A percentile compares a stretch with the other conserved stretches of the same genome.
Evolutionary conservation across 2,888 invertebrate species (phyloP).

Genomic region (Agrotis ipsilon): DNA sequence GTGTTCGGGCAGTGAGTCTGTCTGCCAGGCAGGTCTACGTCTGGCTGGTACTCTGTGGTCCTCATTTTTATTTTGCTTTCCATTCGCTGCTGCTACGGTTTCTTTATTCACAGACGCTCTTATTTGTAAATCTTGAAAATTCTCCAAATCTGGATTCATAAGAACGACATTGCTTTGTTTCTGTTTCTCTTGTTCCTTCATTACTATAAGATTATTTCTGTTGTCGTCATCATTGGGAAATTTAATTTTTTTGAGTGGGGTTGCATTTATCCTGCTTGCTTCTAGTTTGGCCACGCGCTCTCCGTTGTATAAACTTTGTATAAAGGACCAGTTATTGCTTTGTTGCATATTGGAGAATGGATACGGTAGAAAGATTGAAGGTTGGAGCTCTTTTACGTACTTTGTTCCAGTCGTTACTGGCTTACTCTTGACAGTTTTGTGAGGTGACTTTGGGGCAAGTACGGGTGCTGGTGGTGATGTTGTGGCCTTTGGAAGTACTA

Average conservation of each 20-base stretch:
- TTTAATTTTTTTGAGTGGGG: conserved; percentile 27
- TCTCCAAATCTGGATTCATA: conserved; percentile 63
- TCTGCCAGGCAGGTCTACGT: conserved; percentile 77
- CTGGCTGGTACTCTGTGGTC: conserved; percentile 9
- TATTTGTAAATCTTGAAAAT: conserved; percentile 56
- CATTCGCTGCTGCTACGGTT: background rate
- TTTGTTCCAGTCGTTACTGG: conserved; percentile 1
- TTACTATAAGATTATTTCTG: conserved; percentile 19
- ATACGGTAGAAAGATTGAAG: conserved; percentile 75
- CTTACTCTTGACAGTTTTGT: conserved; percentile 1
- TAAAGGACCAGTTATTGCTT: conserved; percentile 54
- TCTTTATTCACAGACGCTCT: conserved; percentile 30
- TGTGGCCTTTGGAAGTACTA: background rate
- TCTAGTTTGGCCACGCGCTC: conserved; percentile 64
- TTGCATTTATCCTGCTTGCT: conserved; percentile 61
- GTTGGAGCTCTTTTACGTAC: conserved; percentile 62
- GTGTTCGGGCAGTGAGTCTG: conserved; percentile 74
- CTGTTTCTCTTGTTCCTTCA: conserved; percentile 45
- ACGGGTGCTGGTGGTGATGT: background rate
- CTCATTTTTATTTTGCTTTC: conserved; percentile 13
- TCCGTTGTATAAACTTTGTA: conserved; percentile 46
- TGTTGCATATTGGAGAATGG: conserved; percentile 77
- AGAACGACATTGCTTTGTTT: conserved; percentile 62
- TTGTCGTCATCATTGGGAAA: background rate
- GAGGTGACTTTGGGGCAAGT: background rate